A percentile compares a stretch with the other conserved stretches of the same genome.
phyloP scores from a whole-genome alignment of 2,797 vertebrate species.

The Furcifer pardalis region DNA sequence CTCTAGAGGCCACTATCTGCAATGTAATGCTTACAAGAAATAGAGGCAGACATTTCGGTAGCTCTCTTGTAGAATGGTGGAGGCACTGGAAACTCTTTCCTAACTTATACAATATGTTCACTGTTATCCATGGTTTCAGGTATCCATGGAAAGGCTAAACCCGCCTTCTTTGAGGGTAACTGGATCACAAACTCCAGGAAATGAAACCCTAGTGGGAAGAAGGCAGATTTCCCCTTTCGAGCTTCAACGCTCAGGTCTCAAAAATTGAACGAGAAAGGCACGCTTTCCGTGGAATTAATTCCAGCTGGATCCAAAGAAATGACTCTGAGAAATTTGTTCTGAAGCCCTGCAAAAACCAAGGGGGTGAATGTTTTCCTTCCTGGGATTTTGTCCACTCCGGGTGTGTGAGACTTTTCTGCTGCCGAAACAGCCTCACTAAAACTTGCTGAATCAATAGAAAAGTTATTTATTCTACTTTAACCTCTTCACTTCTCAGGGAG shows the following conservation, averaged over 20 bases:
- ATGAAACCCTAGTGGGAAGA: constrained; percentile 1
- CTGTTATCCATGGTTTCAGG: too few species aligned
- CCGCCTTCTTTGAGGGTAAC: too few species aligned
- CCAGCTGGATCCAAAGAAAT: not conserved
- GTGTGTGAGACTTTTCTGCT: constrained; percentile 6
- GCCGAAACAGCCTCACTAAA: not conserved
- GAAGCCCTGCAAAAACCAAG: not conserved
- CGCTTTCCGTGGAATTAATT: not conserved
- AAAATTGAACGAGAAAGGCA: not conserved
- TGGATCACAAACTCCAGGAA: too few species aligned
- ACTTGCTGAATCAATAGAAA: constrained; percentile 50
- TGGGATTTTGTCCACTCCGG: not conserved
- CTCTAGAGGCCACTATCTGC: too few species aligned
- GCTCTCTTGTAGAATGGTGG: too few species aligned
- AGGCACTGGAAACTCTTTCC: too few species aligned
- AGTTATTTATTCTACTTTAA: not conserved
- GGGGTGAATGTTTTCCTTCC: not conserved
- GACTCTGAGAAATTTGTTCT: not conserved
- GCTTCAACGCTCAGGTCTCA: not conserved
- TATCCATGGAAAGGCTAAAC: too few species aligned
- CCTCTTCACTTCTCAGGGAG: too few species aligned
- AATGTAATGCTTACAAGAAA: too few species aligned
- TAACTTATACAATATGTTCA: too few species aligned
- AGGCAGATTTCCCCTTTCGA: not conserved
- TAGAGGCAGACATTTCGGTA: too few species aligned